Conservation (phyloP, 1,140 invertebrate species). For the Euschistus heros region DNA sequence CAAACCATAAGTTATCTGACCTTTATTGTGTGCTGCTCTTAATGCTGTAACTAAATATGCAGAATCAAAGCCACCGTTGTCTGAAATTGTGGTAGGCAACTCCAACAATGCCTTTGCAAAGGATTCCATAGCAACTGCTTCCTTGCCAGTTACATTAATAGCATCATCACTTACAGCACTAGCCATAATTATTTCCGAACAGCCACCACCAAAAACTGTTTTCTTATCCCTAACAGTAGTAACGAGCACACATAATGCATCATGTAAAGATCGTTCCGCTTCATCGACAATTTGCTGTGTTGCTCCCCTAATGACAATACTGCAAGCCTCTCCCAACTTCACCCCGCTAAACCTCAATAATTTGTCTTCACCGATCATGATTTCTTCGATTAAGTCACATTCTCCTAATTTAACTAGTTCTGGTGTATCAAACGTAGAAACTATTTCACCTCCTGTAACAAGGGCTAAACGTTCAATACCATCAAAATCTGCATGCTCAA, state of each 20-base stretch:
- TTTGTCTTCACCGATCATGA: conserved; percentile 96
- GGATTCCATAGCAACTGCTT: conserved; percentile 93
- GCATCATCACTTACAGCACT: conserved; percentile 76
- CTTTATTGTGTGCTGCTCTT: conserved; percentile 76
- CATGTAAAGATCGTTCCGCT: conserved; percentile 94
- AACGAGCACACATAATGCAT: conserved; percentile 93
- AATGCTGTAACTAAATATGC: conserved; percentile 86
- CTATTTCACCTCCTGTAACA: conserved; percentile 97
- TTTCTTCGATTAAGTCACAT: conserved; percentile 93
- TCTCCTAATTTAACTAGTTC: conserved; percentile 83
- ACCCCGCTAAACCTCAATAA: conserved; percentile 93
- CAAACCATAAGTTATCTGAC: conserved; percentile 68
- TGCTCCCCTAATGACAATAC: conserved; percentile 93
- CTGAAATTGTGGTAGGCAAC: conserved; percentile 90
- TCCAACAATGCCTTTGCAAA: conserved; percentile 81
- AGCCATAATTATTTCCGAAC: conserved; percentile 94
- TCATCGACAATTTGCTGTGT: conserved; percentile 99
- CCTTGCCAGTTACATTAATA: conserved; percentile 87
- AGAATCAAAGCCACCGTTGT: conserved; percentile 98
- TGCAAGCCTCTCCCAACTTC: conserved; percentile 90
- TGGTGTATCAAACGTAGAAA: conserved; percentile 95
- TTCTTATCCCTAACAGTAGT: conserved; percentile 89
- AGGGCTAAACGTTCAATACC: conserved; percentile 94
- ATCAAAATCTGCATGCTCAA: conserved; percentile 99
- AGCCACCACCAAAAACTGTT: conserved; percentile 85